Percentiles rank a stretch among this genome's conserved stretches.
Evolutionary conservation across 2,888 invertebrate species (phyloP).

Genomic region (Cylloceria caligata): DNA sequence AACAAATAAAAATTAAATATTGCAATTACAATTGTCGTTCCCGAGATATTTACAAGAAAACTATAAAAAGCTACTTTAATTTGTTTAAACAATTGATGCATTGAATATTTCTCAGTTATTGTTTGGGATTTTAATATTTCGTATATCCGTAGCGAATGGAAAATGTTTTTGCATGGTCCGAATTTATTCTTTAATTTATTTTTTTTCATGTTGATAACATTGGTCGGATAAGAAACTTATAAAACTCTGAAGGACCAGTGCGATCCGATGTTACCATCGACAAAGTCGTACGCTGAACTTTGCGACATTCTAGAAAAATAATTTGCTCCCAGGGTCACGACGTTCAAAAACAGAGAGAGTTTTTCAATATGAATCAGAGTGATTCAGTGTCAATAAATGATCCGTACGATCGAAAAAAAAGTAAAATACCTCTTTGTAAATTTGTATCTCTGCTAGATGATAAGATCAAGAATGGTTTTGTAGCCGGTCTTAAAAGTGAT

Average conservation of each 20-base stretch:
- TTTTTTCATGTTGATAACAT: constrained; percentile 68
- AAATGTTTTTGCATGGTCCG: no score
- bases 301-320: constrained; percentile 62
- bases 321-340: constrained; percentile 50
- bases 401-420: constrained; percentile 77
- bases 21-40: no score
- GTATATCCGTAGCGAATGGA: no score
- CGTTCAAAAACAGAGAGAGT: constrained; percentile 50
- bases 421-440: constrained; percentile 64
- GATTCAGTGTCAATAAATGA: constrained; percentile 64
- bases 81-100: no score
- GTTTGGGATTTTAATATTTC: no score
- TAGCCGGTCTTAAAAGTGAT: constrained; percentile 65
- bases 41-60: no score
- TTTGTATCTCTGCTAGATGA: constrained; percentile 68
- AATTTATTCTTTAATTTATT: no score
- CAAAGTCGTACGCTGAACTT: no score
- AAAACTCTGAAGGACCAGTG: constrained; percentile 68
- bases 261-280: constrained; percentile 67
- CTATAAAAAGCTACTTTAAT: no score
- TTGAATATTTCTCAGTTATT: no score
- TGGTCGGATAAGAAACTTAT: constrained; percentile 68
- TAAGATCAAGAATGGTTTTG: constrained; percentile 73
- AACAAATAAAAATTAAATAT: no score
- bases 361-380: constrained; percentile 72